Conservation (phyloP, 2,888 invertebrate species). For the Apamea epomidion region DNA sequence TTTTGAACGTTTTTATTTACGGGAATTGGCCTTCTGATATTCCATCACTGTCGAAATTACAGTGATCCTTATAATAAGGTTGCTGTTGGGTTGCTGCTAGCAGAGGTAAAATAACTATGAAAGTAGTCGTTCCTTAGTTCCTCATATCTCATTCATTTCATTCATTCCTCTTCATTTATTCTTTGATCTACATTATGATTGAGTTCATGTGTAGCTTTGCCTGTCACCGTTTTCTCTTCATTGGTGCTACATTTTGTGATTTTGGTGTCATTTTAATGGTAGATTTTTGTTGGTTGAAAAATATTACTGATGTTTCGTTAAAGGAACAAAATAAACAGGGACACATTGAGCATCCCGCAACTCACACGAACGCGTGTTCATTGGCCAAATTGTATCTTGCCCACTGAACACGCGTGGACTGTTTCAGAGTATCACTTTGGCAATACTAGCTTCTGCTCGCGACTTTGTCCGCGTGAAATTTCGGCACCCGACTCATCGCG, state of each 20-base stretch:
- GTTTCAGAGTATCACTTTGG: background rate
- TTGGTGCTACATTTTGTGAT: background rate
- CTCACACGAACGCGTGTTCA: constrained; percentile 25
- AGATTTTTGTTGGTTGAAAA: background rate
- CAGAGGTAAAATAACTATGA: background rate
- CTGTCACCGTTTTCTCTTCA: no score
- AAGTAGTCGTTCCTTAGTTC: background rate
- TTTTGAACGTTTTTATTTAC: no score
- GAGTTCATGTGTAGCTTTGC: background rate
- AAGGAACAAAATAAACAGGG: background rate
- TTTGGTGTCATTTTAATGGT: background rate
- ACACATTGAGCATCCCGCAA: background rate
- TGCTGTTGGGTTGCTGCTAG: background rate
- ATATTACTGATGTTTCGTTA: background rate
- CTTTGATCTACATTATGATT: background rate
- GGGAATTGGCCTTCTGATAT: no score
- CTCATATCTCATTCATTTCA: background rate
- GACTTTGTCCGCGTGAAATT: background rate
- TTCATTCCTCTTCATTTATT: background rate
- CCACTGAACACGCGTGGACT: constrained; percentile 10
- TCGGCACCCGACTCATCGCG: background rate
- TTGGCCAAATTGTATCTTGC: constrained; percentile 5
- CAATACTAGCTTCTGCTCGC: background rate
- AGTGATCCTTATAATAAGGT: no score
- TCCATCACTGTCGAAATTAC: no score